A percentile compares a stretch with the other conserved stretches of the same genome.
phyloP scores from a whole-genome alignment of 2,113 vertebrate species.

The Apodemus sylvaticus region DNA sequence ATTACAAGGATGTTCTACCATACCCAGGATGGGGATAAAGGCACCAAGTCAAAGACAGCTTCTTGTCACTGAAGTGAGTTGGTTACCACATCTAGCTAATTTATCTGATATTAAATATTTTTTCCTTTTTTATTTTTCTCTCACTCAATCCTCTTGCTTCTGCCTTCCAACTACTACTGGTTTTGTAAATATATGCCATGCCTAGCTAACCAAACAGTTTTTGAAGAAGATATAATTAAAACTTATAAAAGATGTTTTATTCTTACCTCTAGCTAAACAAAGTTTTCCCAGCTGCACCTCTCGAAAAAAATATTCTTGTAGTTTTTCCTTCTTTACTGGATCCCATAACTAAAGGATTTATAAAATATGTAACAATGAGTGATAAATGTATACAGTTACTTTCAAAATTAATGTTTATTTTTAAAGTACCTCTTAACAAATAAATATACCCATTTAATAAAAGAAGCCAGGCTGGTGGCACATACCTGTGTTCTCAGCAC shows the following conservation, averaged over 20 bases:
- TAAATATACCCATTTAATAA: background rate
- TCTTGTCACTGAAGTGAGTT: background rate
- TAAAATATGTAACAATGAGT: slow-evolving; percentile 62
- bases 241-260: background rate
- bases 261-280: slow-evolving; percentile 73
- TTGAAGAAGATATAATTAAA: slow-evolving; percentile 18
- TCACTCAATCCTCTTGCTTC: background rate
- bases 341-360: slow-evolving; percentile 59
- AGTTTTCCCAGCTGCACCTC: slow-evolving; percentile 73
- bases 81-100: background rate
- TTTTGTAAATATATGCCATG: background rate
- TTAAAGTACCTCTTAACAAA: background rate
- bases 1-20: background rate
- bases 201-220: background rate
- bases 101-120: background rate
- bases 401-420: slow-evolving; percentile 37
- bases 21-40: background rate
- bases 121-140: background rate
- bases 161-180: background rate
- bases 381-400: slow-evolving; percentile 2
- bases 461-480: background rate
- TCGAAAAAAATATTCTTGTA: slow-evolving; percentile 73
- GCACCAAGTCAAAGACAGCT: background rate
- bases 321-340: slow-evolving; percentile 62
- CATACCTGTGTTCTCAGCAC: background rate